phyloP scores from a whole-genome alignment of 2,888 invertebrate genomes.

The Ophioninae sp. region DNA sequence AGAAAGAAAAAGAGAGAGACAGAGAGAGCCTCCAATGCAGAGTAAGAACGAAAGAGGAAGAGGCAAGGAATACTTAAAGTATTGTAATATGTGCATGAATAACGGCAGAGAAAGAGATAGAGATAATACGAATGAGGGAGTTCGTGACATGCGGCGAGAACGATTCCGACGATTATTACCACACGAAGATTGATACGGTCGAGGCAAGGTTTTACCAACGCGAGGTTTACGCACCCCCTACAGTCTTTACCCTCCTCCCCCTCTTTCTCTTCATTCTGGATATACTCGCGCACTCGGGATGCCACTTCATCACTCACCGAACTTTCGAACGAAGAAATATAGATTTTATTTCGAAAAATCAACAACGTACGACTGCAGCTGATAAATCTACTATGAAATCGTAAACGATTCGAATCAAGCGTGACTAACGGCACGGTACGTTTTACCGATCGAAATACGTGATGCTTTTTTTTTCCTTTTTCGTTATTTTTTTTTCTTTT shows the following conservation, averaged over 20 bases:
- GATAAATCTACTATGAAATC: background rate
- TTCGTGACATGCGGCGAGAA: conserved; percentile 40
- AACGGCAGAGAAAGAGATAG: background rate
- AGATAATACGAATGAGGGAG: conserved; percentile 19
- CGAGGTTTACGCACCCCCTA: conserved; percentile 21
- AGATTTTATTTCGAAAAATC: too few species aligned
- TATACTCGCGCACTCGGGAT: conserved; percentile 18
- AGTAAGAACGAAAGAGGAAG: background rate
- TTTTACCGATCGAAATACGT: background rate
- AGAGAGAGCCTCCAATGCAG: background rate
- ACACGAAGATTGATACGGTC: conserved; percentile 37
- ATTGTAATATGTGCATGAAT: conserved; percentile 4
- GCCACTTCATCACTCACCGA: conserved; percentile 21
- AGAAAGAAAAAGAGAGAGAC: conserved; percentile 1
- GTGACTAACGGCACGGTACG: background rate
- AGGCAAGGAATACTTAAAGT: conserved; percentile 14
- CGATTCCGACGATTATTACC: conserved; percentile 35
- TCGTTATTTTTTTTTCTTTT: background rate
- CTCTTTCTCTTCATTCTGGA: conserved; percentile 4
- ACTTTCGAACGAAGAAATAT: background rate
- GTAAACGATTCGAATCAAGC: background rate
- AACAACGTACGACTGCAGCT: too few species aligned
- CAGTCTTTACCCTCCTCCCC: background rate
- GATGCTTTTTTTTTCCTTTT: background rate
- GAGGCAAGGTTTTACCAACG: conserved; percentile 52